phyloP scores from a whole-genome alignment of 2,888 invertebrate genomes.

The Tetramorium bicarinatum region DNA sequence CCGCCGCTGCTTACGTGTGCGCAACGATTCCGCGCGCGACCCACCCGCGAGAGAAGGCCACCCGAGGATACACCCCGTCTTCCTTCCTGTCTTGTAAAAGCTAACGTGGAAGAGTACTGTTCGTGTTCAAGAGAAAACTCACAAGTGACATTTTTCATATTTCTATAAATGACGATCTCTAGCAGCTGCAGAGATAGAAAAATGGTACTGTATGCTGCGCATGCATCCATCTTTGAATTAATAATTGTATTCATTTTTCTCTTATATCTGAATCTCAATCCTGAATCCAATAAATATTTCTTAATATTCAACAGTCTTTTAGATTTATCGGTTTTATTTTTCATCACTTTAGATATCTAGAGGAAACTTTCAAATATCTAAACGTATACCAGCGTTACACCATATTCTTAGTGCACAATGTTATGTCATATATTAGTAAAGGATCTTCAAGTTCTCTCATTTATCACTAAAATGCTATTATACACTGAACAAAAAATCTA shows the following conservation, averaged over 20 bases:
- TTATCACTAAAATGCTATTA: neutral
- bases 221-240: neutral
- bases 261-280: neutral
- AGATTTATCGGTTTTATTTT: slow-evolving; percentile 59
- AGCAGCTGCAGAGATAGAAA: neutral
- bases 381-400: neutral
- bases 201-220: neutral
- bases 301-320: neutral
- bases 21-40: slow-evolving; percentile 39
- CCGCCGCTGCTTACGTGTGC: slow-evolving; percentile 35
- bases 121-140: slow-evolving; percentile 22
- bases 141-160: neutral
- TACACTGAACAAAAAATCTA: neutral
- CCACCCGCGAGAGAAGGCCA: slow-evolving; percentile 33
- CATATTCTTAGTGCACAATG: slow-evolving; percentile 46
- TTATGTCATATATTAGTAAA: slow-evolving; percentile 55
- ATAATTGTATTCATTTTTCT: neutral
- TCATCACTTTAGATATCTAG: slow-evolving; percentile 48
- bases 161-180: slow-evolving; percentile 30
- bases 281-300: neutral
- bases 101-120: slow-evolving; percentile 19
- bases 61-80: slow-evolving; percentile 35
- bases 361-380: slow-evolving; percentile 51
- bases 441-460: neutral
- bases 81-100: slow-evolving; percentile 21